Evolutionary conservation across 2,888 invertebrate species (phyloP), one percentile per base, ranked within the genome.

Genomic region (Epinotia nisella): DNA sequence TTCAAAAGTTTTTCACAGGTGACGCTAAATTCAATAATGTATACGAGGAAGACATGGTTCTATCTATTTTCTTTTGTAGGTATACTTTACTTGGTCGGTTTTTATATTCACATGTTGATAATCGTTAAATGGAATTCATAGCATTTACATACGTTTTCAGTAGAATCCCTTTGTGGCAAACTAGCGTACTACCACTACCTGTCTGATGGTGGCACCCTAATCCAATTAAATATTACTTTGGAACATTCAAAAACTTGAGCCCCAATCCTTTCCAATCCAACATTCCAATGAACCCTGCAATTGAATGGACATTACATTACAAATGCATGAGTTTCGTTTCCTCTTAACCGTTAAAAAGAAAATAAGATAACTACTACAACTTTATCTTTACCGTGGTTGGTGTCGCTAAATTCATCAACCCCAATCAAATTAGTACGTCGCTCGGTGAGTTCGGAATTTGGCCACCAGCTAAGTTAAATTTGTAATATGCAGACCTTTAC

Each of bases 311-410:
- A n/a, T 5, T 10, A 7, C 21, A 45, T 61, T 45, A 41, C 10
- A 24, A n/a, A 49, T 49, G 62, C 62, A 62, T 62, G 21, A 51
- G 62, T 0, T 61, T 35, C 11, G 13, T 61, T 56, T 41, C 21
- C 21, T n/a, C 10, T 19, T 21, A 55, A 65, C 55, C 13, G 41
- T 41, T 21, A n/a, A 15, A 66, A 21, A 66, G 35, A 55, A 35
- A 56, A 66, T 41, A 56, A 41, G 24, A 56, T 56, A 66, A 56
- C 55, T 55, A 55, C 55, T 65, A 39, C 66, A 21, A 41, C 24
- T 21, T 65, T 66, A 66, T n/a, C 1, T 24, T 41, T 21, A 41
- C 55, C 11, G 9, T 13, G 13, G 2, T 15, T n/a, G 21, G 9
- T 66, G 24, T 66, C 66, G 41, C 66, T 56, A 7, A 15, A 10